Percentiles rank a stretch among this genome's conserved stretches.
Evolutionary conservation across 2,888 invertebrate genomes (phyloP).

Genomic region (Hydriomena furcata): DNA sequence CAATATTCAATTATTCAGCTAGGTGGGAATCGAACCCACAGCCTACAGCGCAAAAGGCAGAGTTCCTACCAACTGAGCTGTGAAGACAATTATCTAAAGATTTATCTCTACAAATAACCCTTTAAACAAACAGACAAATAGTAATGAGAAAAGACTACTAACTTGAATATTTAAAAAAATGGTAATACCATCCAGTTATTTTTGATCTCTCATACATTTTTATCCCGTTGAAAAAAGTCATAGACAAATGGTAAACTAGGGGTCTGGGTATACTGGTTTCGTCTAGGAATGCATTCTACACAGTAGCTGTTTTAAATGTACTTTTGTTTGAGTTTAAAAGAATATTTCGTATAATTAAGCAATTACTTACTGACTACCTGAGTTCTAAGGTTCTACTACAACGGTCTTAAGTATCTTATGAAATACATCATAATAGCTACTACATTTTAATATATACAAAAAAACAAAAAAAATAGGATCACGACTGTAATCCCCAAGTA

Average conservation of each 20-base stretch:
- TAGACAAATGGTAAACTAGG: constrained; percentile 10
- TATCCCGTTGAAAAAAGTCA: constrained; percentile 17
- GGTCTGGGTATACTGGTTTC: constrained; percentile 28
- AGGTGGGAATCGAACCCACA: too few relatives aligned
- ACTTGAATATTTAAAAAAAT: constrained; percentile 61
- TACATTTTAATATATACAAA: too few relatives aligned
- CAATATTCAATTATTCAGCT: too few relatives aligned
- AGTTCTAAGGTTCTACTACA: too few relatives aligned
- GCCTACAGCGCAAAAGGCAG: too few relatives aligned
- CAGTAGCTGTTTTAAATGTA: constrained; percentile 23
- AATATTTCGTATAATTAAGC: constrained; percentile 27
- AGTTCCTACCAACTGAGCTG: too few relatives aligned
- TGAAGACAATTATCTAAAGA: background rate
- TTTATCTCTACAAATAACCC: background rate
- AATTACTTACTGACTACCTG: constrained; percentile 26
- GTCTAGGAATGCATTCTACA: constrained; percentile 14
- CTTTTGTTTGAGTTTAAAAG: constrained; percentile 12
- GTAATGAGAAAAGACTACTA: constrained; percentile 60
- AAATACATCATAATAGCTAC: too few relatives aligned
- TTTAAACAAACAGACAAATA: constrained; percentile 47
- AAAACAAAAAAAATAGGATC: too few relatives aligned
- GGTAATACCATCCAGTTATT: constrained; percentile 32
- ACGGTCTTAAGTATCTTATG: too few relatives aligned
- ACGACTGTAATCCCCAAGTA: too few relatives aligned
- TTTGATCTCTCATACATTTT: constrained; percentile 33